Percentiles rank a stretch among this genome's conserved stretches.
Conservation (phyloP, 2,888 invertebrate genomes). For the Metallyticus violacea region DNA sequence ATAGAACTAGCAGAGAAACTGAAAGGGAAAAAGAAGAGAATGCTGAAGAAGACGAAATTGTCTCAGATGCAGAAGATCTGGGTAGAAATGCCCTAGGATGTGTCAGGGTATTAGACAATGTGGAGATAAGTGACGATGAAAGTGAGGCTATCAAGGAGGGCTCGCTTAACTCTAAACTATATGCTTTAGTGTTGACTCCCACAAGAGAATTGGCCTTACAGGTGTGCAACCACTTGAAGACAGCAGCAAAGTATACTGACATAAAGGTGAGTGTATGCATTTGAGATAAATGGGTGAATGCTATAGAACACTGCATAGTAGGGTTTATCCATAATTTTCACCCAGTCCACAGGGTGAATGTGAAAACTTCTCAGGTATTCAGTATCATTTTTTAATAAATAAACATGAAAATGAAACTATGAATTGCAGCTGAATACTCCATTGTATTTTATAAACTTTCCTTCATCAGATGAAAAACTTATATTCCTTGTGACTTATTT, state of each 20-base stretch:
- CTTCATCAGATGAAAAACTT: no score
- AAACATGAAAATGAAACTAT: no score
- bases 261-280: conserved; percentile 49
- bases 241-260: conserved; percentile 77
- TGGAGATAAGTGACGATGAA: conserved; percentile 37
- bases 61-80: conserved; percentile 28
- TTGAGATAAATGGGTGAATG: neutral
- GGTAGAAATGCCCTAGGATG: conserved; percentile 53
- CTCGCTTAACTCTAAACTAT: conserved; percentile 57
- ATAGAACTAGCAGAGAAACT: neutral
- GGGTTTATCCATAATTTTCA: no score
- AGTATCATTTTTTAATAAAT: no score
- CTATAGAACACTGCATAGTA: neutral
- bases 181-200: conserved; percentile 88
- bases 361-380: no score
- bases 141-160: conserved; percentile 38
- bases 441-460: no score
- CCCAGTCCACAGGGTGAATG: no score
- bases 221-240: conserved; percentile 79
- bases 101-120: conserved; percentile 57
- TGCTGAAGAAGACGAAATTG: conserved; percentile 41
- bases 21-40: neutral
- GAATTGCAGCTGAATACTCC: no score
- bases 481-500: no score
- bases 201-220: conserved; percentile 96